These are phyloP conservation scores for Erithacus rubecula DNA, from an alignment of 2,797 vertebrate species.

Conservation along the genomic window DNA sequence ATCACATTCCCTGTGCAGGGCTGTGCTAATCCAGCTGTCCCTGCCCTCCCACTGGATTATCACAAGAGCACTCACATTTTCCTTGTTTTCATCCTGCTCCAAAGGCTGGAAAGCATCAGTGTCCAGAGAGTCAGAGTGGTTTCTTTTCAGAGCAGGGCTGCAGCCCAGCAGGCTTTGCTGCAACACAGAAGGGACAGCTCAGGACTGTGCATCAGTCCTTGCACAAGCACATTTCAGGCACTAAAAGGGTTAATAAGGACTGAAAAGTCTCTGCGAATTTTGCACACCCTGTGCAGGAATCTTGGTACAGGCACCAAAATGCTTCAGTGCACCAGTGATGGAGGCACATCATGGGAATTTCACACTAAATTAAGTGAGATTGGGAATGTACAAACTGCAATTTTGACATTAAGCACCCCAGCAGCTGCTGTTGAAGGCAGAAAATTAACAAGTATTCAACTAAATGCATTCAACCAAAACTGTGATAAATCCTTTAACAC, in stretches of 20 bases:
- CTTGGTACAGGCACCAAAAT: neutral
- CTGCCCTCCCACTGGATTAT: neutral
- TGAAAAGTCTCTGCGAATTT: fast-evolving
- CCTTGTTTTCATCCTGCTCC: slow-evolving; percentile 81
- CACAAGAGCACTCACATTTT: slow-evolving; percentile 78
- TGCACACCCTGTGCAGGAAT: neutral
- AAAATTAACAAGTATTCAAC: neutral
- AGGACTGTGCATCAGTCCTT: neutral
- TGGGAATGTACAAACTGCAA: neutral
- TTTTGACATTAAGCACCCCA: neutral
- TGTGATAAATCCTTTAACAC: neutral
- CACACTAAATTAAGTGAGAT: neutral
- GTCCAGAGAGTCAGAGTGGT: slow-evolving; percentile 54
- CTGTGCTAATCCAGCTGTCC: neutral
- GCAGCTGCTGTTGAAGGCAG: neutral
- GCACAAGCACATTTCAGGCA: neutral
- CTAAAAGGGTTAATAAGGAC: neutral
- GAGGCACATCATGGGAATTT: fast-evolving
- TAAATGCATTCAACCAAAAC: neutral
- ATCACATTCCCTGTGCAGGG: neutral
- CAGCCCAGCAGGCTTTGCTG: slow-evolving; percentile 84
- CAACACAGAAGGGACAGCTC: neutral
- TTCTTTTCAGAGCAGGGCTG: slow-evolving; percentile 87
- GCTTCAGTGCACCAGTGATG: neutral
- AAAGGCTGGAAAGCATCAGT: slow-evolving; percentile 51